Conservation (phyloP, 2,797 vertebrate species). For the Cichlasoma orientale region DNA sequence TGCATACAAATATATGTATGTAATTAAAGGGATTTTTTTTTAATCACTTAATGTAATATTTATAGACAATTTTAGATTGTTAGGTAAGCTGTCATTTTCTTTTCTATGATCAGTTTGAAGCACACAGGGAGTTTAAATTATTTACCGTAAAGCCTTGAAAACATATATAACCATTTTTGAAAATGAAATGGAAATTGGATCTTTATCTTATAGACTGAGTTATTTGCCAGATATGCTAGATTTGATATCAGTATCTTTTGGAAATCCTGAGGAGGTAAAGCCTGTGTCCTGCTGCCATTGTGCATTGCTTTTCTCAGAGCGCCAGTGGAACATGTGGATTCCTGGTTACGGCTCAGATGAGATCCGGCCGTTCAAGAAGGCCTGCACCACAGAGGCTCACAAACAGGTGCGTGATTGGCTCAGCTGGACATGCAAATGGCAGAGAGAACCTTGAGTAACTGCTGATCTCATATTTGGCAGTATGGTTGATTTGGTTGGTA, state of each 20-base stretch:
- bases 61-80: not conserved
- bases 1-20: not conserved
- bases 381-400: slow-evolving; percentile 99
- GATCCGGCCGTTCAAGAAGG: slow-evolving; percentile 98
- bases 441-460: not conserved
- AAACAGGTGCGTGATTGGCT: slow-evolving; percentile 88
- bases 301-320: slow-evolving; percentile 79
- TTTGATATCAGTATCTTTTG: not conserved
- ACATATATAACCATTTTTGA: not conserved
- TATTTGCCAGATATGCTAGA: not conserved
- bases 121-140: not conserved
- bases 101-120: not conserved
- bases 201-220: not conserved
- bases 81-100: not conserved
- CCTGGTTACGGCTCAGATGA: slow-evolving; percentile 99
- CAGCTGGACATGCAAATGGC: not conserved
- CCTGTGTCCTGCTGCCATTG: not conserved
- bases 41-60: not conserved
- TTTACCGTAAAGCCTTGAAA: not conserved
- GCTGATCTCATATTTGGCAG: not conserved
- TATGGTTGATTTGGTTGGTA: not conserved
- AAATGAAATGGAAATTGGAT: not conserved
- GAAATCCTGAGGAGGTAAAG: not conserved
- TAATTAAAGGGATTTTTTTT: not conserved
- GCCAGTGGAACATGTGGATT: slow-evolving; percentile 99